Base-by-base conservation (phyloP, 2,113 vertebrate genomes). In the Rhabdornis inornatus region DNA sequence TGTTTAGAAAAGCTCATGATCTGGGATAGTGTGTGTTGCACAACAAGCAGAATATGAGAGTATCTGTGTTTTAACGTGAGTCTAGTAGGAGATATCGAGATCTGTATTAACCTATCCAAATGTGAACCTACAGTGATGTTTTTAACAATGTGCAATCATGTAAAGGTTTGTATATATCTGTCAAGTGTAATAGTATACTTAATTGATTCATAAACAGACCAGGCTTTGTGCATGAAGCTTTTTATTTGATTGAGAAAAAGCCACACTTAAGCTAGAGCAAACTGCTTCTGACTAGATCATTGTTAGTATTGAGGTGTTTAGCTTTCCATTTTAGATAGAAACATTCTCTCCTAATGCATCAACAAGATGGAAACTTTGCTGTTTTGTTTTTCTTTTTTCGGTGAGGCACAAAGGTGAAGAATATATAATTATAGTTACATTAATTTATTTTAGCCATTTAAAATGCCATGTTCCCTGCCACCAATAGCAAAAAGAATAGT, bases 261-360 rank as follows among this genome's bases (percentile, higher is more conserved):
- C 27, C 70, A 13, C 37, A 35, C 69, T 89, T 78, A 86, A 87
- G 27, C 39, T 90, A 85, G 60, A 89, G 44, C 31, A 57, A 74
- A 63, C 66, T 55, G 21, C 77, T 79, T 87, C 87, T 92, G 75
- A 78, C 68, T 91, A 90, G 79, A 49, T 94, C 47, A 39, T 68
- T 91, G 93, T 95, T 95, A 89, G 35, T 31, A 83, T 55, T 63
- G 64, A 94, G 82, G 37, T 90, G 35, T 23, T 76, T 87, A 84
- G 57, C 56, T 88, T 92, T 95, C 53, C 18, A 10, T 89, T 92
- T 96, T 80, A 88, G 92, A 87, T 92, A 72, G 57, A 87, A 89
- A 59, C 39, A 66, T 91, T 95, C 60, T 71, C 65, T 90, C 45
- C 47, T 65, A 55, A 25, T 83, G 63, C 31, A 35, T 78, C 68